Evolutionary conservation across 1,140 invertebrate genomes (phyloP).

Genomic region (Pristionchus pacificus): DNA sequence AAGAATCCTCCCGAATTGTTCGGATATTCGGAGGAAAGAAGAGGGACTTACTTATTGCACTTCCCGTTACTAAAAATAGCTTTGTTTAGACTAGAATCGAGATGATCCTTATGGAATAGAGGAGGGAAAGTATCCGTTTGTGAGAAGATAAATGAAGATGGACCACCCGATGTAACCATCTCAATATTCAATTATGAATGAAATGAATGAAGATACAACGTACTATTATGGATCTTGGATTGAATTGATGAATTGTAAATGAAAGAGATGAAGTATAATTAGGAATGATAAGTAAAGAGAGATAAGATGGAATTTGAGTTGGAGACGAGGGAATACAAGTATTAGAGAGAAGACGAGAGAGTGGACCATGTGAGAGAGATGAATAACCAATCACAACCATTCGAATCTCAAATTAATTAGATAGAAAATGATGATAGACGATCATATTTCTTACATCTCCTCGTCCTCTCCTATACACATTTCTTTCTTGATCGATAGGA

Average conservation of each 20-base stretch:
- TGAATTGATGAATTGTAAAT: background rate
- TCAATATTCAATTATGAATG: slow-evolving; percentile 4
- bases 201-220: background rate
- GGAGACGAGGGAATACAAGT: background rate
- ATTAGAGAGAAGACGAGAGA: background rate
- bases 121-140: slow-evolving; percentile 42
- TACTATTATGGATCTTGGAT: background rate
- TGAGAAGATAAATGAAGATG: slow-evolving; percentile 47
- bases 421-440: background rate
- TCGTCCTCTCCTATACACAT: background rate
- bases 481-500: background rate
- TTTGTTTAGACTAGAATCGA: slow-evolving; percentile 45
- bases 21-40: background rate
- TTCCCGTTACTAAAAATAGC: slow-evolving; percentile 12
- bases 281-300: background rate
- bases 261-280: background rate
- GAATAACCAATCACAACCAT: background rate
- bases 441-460: no score
- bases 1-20: no score
- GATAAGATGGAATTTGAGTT: background rate
- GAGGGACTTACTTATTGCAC: slow-evolving; percentile 38
- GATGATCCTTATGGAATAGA: slow-evolving; percentile 44
- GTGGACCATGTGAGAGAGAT: background rate
- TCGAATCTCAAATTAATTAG: background rate
- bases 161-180: slow-evolving; percentile 28